Evolutionary conservation across 2,888 invertebrate genomes (phyloP), one percentile per base, ranked within the genome.

Genomic region (Theretra japonica): DNA sequence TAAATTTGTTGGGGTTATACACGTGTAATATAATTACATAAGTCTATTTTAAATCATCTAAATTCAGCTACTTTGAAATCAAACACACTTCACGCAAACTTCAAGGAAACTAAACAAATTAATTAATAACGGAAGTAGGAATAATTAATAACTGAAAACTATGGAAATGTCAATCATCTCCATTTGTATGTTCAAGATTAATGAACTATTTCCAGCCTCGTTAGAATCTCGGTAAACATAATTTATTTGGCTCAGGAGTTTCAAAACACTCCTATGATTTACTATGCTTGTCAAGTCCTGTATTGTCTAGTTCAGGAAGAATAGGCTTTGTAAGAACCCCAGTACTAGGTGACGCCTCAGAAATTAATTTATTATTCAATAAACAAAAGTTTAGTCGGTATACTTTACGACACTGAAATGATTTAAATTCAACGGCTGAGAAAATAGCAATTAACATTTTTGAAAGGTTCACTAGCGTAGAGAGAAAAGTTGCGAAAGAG

Each of bases 231-330:
- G 7, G 6, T 23, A 23, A 41, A 65, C 21, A 41, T 65, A 17
- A 23, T 65, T 65, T 25, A 65, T 48, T 48, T 25, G 23, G 6
- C 48, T 65, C 23, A 65, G 48, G 23, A 65, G 48, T 62, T 62
- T 62, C 41, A 23, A 23, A 17, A 48, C 48, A 48, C 23, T 48
- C 41, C 23, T 1, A 65, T 48, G 65, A 65, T 65, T 65, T 65
- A 65, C 23, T 41, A 65, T 11, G 7, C 21, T 23, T 23, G 21
- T 41, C 6, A 25, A 48, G 17, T 25, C 21, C 48, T 41, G 23
- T 65, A 65, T 65, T 65, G 65, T 48, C 41, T 17, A 48, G 48
- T 23, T 65, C 23, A 23, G 41, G 41, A 48, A 65, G 48, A 65
- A 65, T 23, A 48, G 15, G 41, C 23, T 60, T 60, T 11, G 30